Evolutionary conservation across 2,888 invertebrate species (phyloP).

Genomic region (Zaprionus obscuricornis): DNA sequence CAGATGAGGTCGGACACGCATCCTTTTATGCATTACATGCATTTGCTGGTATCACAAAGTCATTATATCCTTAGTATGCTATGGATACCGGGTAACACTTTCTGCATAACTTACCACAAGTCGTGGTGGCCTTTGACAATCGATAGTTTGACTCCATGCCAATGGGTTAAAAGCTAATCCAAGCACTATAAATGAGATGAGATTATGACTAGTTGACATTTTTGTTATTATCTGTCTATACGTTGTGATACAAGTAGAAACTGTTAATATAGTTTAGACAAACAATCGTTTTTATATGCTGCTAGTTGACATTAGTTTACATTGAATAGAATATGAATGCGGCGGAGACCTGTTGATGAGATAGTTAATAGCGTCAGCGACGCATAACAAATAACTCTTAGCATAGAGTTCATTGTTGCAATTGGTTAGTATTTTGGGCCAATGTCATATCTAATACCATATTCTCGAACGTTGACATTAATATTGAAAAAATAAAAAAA

Average conservation of each 20-base stretch:
- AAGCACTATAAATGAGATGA: slow-evolving; percentile 27
- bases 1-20: too few relatives aligned
- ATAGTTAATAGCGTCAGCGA: slow-evolving; percentile 62
- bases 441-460: slow-evolving; percentile 66
- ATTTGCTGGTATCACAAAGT: too few relatives aligned
- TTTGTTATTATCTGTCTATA: slow-evolving; percentile 10
- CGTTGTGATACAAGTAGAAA: too few relatives aligned
- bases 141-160: slow-evolving; percentile 54
- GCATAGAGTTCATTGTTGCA: slow-evolving; percentile 71
- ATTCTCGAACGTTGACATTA: slow-evolving; percentile 65
- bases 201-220: slow-evolving; percentile 27
- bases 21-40: too few relatives aligned
- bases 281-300: slow-evolving; percentile 56
- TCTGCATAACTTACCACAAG: slow-evolving; percentile 73
- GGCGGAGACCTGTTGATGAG: slow-evolving; percentile 30
- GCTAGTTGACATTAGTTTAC: slow-evolving; percentile 6
- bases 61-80: too few relatives aligned
- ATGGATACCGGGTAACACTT: too few relatives aligned
- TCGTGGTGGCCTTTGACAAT: slow-evolving; percentile 80
- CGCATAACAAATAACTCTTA: slow-evolving; percentile 67
- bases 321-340: slow-evolving; percentile 18
- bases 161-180: slow-evolving; percentile 15
- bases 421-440: slow-evolving; percentile 63
- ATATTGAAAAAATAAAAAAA: too few relatives aligned
- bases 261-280: slow-evolving; percentile 24